Base-by-base conservation (phyloP, 2,888 invertebrate species). In the Drosophila macrospina region DNA sequence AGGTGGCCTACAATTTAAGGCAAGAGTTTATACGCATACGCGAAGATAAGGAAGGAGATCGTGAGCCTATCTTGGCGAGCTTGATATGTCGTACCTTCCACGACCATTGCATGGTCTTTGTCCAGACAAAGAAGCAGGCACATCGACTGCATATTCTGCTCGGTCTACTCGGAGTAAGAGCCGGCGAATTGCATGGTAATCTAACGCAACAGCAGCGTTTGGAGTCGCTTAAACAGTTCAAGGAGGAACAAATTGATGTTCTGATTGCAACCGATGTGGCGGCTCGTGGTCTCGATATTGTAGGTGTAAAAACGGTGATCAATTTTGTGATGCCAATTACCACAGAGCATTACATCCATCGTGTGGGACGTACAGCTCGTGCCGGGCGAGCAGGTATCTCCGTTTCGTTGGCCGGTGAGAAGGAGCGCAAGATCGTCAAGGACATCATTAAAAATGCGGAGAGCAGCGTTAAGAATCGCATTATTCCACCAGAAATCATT, bases 1-100 rank as follows among this genome's bases (percentile, higher is more conserved):
- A 98, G 80, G 98, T 99, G 1, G 99, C 99, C 0, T 96, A 97
- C 82, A 98, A 98, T 93, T 93, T 99, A 54, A 93, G 98, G 1
- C 99, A 99, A 92, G 99, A 99, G 93, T 99, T 99, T 91, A 95
- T 99, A 57, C 94, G 97, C 86, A 97, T 99, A 72, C 95, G 98
- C n/a, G 94, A 95, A 52, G 96, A 96, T 81, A 95, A 95, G 76
- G 98, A 99, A 92, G 95, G 95, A 0, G 98, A 99, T 92, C 94
- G 99, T 11, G 99, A 99, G 92, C 96, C 98, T 2, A 94, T 99
- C 67, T 92, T 98, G 60, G 95, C 95, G 82, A 96, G 97, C 5
- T 92, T 98, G 60, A 94, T 98, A 26, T 96, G 96, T 79, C 94
- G 99, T 60, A 98, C 97, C 24, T 99, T 99, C 93, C 94, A 96